These are phyloP conservation scores for Hymenochirus boettgeri DNA, from an alignment of 2,113 vertebrate genomes.

Conservation along the genomic window DNA sequence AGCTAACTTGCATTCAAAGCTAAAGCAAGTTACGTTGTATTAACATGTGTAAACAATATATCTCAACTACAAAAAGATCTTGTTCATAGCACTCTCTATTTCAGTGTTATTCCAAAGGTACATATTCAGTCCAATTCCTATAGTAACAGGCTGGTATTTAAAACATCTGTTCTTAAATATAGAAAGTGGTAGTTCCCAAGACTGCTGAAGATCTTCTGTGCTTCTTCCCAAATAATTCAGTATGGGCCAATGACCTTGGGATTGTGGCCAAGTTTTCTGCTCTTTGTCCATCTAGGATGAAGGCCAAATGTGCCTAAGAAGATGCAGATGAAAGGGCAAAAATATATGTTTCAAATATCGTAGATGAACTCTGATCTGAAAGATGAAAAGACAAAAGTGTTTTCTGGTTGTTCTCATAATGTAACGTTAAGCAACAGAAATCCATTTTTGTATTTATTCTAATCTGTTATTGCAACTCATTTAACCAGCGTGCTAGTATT, in stretches of 20 bases:
- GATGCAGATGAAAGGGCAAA: conserved; percentile 51
- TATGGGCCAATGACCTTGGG: conserved; percentile 52
- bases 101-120: too few species aligned
- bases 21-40: too few species aligned
- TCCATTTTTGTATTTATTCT: background rate
- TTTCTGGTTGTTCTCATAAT: conserved; percentile 44
- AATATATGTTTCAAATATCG: conserved; percentile 46
- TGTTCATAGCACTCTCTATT: too few species aligned
- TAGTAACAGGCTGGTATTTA: conserved; percentile 14
- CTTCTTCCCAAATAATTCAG: conserved; percentile 45
- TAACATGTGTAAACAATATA: too few species aligned
- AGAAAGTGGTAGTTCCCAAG: conserved; percentile 25
- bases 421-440: conserved; percentile 31
- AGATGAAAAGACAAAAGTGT: conserved; percentile 38
- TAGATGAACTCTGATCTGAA: conserved; percentile 52
- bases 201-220: conserved; percentile 41
- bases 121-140: background rate
- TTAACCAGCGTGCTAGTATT: background rate
- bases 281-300: conserved; percentile 52
- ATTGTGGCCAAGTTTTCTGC: conserved; percentile 52
- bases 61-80: too few species aligned
- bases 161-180: conserved; percentile 6
- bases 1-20: too few species aligned
- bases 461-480: background rate
- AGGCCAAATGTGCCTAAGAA: conserved; percentile 56